A percentile compares a stretch with the other conserved stretches of the same genome.
Conservation (phyloP, 2,888 invertebrate genomes). For the Lasioglossum pauxillum region DNA sequence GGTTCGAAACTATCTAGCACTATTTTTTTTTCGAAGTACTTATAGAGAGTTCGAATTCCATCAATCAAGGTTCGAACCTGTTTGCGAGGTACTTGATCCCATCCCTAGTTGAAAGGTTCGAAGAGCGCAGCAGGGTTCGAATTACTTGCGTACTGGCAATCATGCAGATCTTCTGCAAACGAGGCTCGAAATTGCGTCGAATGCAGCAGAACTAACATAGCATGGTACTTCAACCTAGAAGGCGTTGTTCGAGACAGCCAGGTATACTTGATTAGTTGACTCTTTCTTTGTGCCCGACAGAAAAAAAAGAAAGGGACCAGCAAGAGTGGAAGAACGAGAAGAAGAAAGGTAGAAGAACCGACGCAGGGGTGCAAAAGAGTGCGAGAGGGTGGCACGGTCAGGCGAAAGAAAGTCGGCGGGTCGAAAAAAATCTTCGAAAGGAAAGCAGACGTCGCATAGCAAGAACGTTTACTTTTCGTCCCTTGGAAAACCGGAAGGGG, state of each 20-base stretch:
- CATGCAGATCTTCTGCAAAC: background rate
- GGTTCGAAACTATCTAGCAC: too few relatives aligned
- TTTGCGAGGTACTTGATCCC: too few relatives aligned
- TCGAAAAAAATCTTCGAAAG: background rate
- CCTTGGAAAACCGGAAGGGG: background rate
- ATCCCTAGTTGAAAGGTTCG: too few relatives aligned
- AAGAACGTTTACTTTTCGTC: background rate
- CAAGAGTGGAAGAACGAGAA: background rate
- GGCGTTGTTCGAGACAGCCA: background rate
- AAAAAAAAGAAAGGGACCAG: background rate
- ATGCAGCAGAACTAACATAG: background rate
- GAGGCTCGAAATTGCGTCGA: background rate
- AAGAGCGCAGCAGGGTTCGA: too few relatives aligned
- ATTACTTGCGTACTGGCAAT: background rate
- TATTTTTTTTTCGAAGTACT: too few relatives aligned
- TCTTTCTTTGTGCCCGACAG: background rate
- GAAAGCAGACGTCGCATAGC: background rate
- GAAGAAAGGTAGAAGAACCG: background rate
- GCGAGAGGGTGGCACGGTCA: background rate
- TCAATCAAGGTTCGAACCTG: too few relatives aligned
- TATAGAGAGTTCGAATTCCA: too few relatives aligned
- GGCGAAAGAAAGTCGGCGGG: background rate
- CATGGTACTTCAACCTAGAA: background rate
- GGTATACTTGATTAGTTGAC: background rate
- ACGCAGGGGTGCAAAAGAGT: background rate